Base-by-base conservation (phyloP, 2,888 invertebrate species). In the Apocheima hispidaria region DNA sequence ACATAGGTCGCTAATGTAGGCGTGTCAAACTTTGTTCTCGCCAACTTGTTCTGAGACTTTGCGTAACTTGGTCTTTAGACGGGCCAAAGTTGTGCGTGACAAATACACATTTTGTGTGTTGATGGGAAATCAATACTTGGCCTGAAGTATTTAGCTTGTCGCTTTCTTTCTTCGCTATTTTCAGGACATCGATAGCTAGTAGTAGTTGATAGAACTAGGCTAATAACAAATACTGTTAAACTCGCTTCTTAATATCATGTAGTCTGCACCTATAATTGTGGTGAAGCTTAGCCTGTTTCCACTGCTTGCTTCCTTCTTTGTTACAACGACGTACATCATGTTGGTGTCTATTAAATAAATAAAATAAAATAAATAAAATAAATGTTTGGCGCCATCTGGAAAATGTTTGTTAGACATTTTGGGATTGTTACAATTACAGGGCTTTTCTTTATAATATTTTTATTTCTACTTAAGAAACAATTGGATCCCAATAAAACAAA, bases 51-150 rank as follows among this genome's bases (percentile, higher is more conserved):
- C 56, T 23, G 36, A 63, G 66, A 58, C 59, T 64, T 44, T 30
- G 51, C 50, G 2, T 28, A 54, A 63, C 41, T 57, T 46, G 60
- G 33, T 66, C 53, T 26, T 46, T 51, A 60, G 64, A 55, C 50
- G 63, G 69, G 74, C 63, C 66, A 54, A 82, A 83, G 69, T 86
- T 84, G 70, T 61, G 56, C 80, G 81, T 84, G 83, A 84, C 86
- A 84, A 82, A 81, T 75, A 78, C 81, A 78, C 74, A 72, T 77
- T 73, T 69, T 65, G 63, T 59, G 66, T 73, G 69, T 78, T 84
- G 83, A 84, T 81, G 82, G 74, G 57, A 81, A 87, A 87, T 86
- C 87, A 77, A 86, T 87, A 84, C 56, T 55, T 26, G 33, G 52
- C 60, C 58, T 51, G 30, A 56, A 57, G 52, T 55, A 55, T 44